Conservation (phyloP, 1,140 invertebrate species). For the Gerris buenoi region DNA sequence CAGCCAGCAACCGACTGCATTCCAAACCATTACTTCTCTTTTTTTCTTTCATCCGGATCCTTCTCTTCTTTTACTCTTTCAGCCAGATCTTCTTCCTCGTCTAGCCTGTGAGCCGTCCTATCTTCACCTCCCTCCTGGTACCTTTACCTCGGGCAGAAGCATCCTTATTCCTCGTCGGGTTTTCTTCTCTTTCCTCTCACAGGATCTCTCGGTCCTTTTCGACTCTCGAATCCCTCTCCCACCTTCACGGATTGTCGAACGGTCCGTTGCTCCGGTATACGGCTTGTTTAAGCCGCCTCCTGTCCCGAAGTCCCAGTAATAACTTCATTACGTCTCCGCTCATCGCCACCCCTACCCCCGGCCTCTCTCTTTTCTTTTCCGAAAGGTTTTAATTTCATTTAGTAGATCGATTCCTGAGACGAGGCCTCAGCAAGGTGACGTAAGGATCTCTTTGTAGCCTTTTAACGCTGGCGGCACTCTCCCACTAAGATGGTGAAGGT, state of each 20-base stretch:
- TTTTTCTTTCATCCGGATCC: no score
- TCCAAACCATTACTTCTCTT: neutral
- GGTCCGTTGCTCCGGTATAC: neutral
- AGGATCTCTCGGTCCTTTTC: neutral
- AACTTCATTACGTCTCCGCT: neutral
- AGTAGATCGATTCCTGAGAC: neutral
- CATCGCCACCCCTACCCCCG: neutral
- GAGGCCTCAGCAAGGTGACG: neutral
- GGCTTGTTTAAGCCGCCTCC: neutral
- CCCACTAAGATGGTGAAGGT: no score
- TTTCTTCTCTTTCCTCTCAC: no score
- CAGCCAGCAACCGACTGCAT: neutral
- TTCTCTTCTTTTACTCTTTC: no score
- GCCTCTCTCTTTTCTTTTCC: neutral
- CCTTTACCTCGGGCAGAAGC: neutral
- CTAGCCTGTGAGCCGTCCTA: neutral
- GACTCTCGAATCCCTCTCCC: neutral
- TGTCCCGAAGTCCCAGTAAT: neutral
- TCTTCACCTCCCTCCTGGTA: neutral
- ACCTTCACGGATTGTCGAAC: neutral
- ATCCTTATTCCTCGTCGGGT: neutral
- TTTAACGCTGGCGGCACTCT: neutral
- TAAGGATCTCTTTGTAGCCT: neutral
- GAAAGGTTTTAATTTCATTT: neutral
- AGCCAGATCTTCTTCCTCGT: no score